A percentile compares a stretch with the other conserved stretches of the same genome.
phyloP scores from a whole-genome alignment of 2,888 invertebrate species.

The Epistrophe eligans region DNA sequence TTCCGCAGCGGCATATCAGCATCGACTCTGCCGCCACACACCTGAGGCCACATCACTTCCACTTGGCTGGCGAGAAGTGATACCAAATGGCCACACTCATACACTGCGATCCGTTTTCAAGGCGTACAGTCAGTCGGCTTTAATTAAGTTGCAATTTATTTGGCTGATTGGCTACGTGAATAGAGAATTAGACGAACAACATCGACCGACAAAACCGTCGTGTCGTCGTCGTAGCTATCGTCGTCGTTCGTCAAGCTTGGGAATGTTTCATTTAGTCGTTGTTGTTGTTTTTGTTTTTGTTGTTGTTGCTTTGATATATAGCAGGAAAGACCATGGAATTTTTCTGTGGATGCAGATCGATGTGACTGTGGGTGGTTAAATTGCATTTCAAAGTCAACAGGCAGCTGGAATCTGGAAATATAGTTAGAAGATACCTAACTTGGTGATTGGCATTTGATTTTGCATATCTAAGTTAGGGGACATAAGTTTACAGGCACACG shows the following conservation, averaged over 20 bases:
- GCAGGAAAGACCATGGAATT: conserved; percentile 19
- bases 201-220: background rate
- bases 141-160: conserved; percentile 74
- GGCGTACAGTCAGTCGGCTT: conserved; percentile 41
- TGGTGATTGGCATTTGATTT: conserved; percentile 66
- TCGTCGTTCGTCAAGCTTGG: conserved; percentile 5
- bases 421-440: conserved; percentile 58
- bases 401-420: conserved; percentile 52
- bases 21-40: conserved; percentile 8
- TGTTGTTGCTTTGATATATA: background rate
- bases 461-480: conserved; percentile 44
- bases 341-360: conserved; percentile 2
- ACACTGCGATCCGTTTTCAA: conserved; percentile 40
- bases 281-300: background rate
- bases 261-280: conserved; percentile 21
- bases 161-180: conserved; percentile 65
- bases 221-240: background rate
- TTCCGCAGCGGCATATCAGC: conserved; percentile 10
- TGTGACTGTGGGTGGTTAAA: conserved; percentile 48
- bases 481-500: conserved; percentile 1
- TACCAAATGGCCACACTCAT: conserved; percentile 25
- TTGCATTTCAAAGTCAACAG: conserved; percentile 55
- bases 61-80: conserved; percentile 61
- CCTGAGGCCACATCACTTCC: conserved; percentile 64
- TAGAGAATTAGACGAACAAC: conserved; percentile 44